Evolutionary conservation across 1,140 invertebrate species (phyloP).

Genomic region (Drosophila tani): DNA sequence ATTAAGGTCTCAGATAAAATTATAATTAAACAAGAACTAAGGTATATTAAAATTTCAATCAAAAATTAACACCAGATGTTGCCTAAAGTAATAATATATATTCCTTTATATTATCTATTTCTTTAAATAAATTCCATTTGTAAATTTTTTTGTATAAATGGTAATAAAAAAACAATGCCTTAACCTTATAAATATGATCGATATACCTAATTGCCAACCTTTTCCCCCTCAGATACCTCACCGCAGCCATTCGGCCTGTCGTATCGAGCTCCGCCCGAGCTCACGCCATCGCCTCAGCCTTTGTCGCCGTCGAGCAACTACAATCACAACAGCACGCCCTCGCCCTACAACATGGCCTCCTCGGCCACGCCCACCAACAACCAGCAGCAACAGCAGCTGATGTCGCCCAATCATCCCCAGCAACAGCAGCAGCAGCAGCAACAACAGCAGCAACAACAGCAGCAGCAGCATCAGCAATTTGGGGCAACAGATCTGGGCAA

Average conservation of each 20-base stretch:
- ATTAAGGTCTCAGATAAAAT: too few relatives aligned
- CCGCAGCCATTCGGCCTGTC: constrained; percentile 72
- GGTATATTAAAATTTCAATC: too few relatives aligned
- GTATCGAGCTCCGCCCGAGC: constrained; percentile 72
- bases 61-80: too few relatives aligned
- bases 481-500: constrained; percentile 44
- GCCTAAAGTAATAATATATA: too few relatives aligned
- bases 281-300: constrained; percentile 81
- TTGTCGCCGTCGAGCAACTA: constrained; percentile 80
- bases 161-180: too few relatives aligned
- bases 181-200: too few relatives aligned
- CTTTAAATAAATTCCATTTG: too few relatives aligned
- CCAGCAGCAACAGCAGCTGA: constrained; percentile 59
- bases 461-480: constrained; percentile 67
- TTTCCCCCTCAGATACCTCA: constrained; percentile 67
- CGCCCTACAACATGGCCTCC: constrained; percentile 72
- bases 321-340: constrained; percentile 77
- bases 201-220: not conserved
- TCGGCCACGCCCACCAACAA: constrained; percentile 49
- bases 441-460: constrained; percentile 48
- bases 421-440: constrained; percentile 56
- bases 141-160: too few relatives aligned
- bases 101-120: too few relatives aligned
- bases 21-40: too few relatives aligned
- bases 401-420: constrained; percentile 61